Evolutionary conservation across 2,797 vertebrate genomes (phyloP).

Genomic region (Alosa sapidissima): DNA sequence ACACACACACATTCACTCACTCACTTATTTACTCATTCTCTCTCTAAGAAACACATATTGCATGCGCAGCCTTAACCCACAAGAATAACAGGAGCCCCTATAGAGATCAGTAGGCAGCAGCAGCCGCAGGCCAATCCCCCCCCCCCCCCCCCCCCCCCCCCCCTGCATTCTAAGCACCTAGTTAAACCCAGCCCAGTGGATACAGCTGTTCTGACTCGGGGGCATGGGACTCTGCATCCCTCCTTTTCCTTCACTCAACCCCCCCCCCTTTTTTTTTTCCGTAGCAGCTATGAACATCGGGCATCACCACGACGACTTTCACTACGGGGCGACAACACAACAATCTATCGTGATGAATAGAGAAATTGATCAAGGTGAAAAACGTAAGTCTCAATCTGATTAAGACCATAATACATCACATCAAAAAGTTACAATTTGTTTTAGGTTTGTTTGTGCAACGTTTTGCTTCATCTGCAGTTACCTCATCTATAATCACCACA

Average conservation of each 20-base stretch:
- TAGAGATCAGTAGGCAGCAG: neutral
- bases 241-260: neutral
- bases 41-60: neutral
- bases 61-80: neutral
- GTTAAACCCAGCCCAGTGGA: neutral
- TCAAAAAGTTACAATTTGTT: too few relatives aligned
- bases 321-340: too few relatives aligned
- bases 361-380: too few relatives aligned
- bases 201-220: neutral
- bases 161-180: neutral
- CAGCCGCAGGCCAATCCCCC: neutral
- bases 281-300: neutral
- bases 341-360: too few relatives aligned
- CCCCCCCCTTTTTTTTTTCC: neutral
- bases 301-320: too few relatives aligned
- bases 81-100: neutral
- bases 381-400: too few relatives aligned
- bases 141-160: neutral
- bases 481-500: too few relatives aligned
- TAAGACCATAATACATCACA: too few relatives aligned
- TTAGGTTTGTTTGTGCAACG: too few relatives aligned
- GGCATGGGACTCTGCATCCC: neutral
- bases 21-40: neutral
- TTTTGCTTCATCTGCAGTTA: too few relatives aligned
- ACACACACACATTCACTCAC: neutral